Conservation (phyloP, 2,888 invertebrate species). For the Cephus sareptanus region DNA sequence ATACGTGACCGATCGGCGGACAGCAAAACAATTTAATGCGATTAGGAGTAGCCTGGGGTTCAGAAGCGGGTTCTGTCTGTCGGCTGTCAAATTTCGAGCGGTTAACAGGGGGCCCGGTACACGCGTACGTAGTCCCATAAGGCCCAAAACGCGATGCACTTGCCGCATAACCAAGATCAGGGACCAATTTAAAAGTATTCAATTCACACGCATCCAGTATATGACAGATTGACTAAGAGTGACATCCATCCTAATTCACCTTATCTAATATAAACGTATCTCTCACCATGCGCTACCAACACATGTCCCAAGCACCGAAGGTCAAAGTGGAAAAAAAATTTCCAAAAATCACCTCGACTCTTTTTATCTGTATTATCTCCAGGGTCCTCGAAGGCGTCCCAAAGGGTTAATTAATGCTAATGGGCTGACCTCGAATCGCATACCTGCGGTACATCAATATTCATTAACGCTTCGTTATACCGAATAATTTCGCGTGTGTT, state of each 20-base stretch:
- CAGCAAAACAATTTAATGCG: constrained; percentile 47
- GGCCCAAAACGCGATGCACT: too few relatives aligned
- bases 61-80: constrained; percentile 40
- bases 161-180: constrained; percentile 11
- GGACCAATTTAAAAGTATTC: constrained; percentile 15
- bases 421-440: constrained; percentile 42
- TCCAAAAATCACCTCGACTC: not conserved
- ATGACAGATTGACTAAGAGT: not conserved
- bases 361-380: not conserved
- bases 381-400: not conserved
- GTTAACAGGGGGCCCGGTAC: constrained; percentile 15
- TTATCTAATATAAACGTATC: too few relatives aligned
- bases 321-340: too few relatives aligned
- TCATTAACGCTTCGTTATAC: constrained; percentile 47
- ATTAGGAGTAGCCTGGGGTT: constrained; percentile 28
- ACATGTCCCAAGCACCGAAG: too few relatives aligned
- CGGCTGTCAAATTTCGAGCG: constrained; percentile 44
- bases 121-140: constrained; percentile 19
- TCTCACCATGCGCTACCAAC: too few relatives aligned
- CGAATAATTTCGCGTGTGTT: constrained; percentile 41
- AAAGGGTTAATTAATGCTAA: constrained; percentile 41
- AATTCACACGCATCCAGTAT: not conserved
- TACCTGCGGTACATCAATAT: constrained; percentile 43
- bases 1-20: constrained; percentile 24
- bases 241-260: too few relatives aligned